These are phyloP conservation scores for Lissonota sp. DNA, from an alignment of 2,888 invertebrate species.

Conservation along the genomic window DNA sequence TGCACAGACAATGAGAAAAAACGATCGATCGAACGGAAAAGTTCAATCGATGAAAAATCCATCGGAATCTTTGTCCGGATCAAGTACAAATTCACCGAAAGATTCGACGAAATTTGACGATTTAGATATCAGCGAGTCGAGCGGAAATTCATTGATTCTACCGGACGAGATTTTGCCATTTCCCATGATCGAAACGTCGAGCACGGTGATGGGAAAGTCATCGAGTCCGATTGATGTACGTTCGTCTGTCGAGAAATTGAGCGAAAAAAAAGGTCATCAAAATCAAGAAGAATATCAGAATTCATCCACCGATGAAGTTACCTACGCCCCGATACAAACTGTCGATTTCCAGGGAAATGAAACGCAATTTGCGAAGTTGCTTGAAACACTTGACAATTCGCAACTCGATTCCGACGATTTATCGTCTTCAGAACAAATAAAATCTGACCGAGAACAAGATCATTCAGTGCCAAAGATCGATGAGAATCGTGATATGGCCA, in stretches of 20 bases:
- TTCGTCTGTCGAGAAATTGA: neutral
- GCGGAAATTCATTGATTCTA: too few species aligned
- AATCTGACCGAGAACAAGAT: neutral
- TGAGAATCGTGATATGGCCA: conserved; percentile 2
- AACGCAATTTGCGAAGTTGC: conserved; percentile 4
- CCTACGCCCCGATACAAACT: conserved; percentile 31
- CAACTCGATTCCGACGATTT: conserved; percentile 67
- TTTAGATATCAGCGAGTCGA: too few species aligned
- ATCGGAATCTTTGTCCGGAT: too few species aligned
- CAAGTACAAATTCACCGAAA: neutral
- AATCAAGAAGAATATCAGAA: neutral
- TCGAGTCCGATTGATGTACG: neutral
- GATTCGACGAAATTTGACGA: neutral
- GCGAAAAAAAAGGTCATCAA: neutral
- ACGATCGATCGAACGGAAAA: too few species aligned
- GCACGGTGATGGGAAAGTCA: neutral
- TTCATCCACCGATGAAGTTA: neutral
- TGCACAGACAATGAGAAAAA: too few species aligned
- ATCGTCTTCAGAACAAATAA: neutral
- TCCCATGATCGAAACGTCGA: too few species aligned
- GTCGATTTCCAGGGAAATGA: conserved; percentile 35
- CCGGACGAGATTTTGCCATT: too few species aligned
- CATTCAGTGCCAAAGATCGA: neutral
- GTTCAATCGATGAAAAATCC: too few species aligned
- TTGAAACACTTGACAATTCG: conserved; percentile 7